Base-by-base conservation (phyloP, 2,113 vertebrate genomes). In the Hystrix cristata region DNA sequence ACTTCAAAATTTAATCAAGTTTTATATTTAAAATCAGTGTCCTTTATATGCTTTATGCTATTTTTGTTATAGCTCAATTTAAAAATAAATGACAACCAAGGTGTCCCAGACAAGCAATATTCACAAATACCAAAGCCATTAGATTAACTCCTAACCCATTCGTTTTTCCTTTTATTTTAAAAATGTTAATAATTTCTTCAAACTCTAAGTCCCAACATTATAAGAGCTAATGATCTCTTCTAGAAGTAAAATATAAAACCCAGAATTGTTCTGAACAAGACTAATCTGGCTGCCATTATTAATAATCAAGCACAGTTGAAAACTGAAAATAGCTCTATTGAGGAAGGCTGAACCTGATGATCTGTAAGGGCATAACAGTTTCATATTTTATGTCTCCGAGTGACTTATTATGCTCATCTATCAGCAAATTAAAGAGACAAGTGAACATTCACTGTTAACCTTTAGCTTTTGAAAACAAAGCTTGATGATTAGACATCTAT, bases 401-500 rank as follows among this genome's bases (percentile, higher is more conserved):
- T 51, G 27, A n/a, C 13, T 95, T 84, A 78, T 12, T 71, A 43
- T 85, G 14, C 6, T n/a, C 43, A 38, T 53, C 5, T 46, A 71
- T 27, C 51, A 81, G 59, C 31, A 81, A 80, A 76, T 92, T 67
- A 69, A 59, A 78, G 12, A 59, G 12, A 31, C 0, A 78, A 90
- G 27, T 19, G 46, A 86, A 62, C 67, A 83, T 48, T 67, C 34
- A 65, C 9, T 53, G 15, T 15, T 74, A 74, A 82, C 18, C 21
- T 93, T 74, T 57, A 19, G 18, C 29, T 90, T 91, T 90, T 80
- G 43, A 74, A 86, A 96, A 34, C 11, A 85, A 79, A 31, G 3
- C 57, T 83, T 51, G 34, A n/a, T 74, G n/a, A 67, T 80, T 9
- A 46, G 51, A 69, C 31, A 90, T 60, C 2, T 71, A 53, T 25